Evolutionary conservation across 2,888 invertebrate genomes (phyloP), one percentile per base, ranked within the genome.

Genomic region (Odiellus spinosus): DNA sequence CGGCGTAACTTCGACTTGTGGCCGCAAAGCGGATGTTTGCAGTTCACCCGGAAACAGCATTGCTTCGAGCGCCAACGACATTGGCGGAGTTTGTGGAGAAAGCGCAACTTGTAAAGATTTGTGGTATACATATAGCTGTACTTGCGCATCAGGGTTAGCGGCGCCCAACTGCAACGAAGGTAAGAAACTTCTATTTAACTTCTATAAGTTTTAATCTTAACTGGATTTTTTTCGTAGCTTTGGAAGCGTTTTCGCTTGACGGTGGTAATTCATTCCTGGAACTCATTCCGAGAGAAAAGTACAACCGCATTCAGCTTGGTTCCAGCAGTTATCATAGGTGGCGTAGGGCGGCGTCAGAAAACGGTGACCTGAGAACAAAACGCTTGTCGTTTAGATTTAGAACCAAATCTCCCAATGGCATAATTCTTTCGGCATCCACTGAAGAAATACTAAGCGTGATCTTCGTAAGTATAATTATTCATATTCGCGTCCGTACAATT

Each of bases 401-500:
- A 58, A 90, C 91, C 0, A 74, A 78, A 15, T 76, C 77, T 60
- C 71, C 73, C 39, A 76, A 82, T 59, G 91, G 88, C 2, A 69
- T 88, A 26, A 67, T 95, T n/a, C 72, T 91, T 56, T 85, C 82
- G 62, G 78, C 87, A 2, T 82, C 83, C 1, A 86, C 84, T 34
- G 83, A 85, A 60, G 82, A 82, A 62, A 83, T 87, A 64, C 87
- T 78, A 60, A 87, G 88, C 2, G 73, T 82, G 2, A 71, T 90
- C 48, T 82, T 87, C 68, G 72, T 73, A 61, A 55, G 57, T 59
- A 20, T 20, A 41, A 19, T 41, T 20, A 20, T 14, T n/a, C 18
- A 44, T 21, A 10, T 10, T 3, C 20, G 32, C 38, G 32, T 36
- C n/a, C 26, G 14, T 42, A 14, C 33, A 11, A 8, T 14, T 12